Evolutionary conservation across 2,113 vertebrate genomes (phyloP).

Genomic region (Bungarus multicinctus): DNA sequence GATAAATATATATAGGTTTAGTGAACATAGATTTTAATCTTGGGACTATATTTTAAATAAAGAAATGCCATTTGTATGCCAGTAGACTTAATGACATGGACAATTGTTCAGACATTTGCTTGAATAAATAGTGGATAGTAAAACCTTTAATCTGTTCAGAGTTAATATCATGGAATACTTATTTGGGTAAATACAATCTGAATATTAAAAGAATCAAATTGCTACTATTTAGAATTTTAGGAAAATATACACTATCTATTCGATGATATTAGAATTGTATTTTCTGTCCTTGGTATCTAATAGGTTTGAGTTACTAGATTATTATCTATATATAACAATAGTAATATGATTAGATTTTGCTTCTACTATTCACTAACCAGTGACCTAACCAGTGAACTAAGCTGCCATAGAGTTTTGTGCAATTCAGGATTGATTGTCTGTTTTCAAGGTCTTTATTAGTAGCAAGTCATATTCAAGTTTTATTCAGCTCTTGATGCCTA

Average conservation of each 20-base stretch:
- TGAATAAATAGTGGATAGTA: slow-evolving; percentile 35
- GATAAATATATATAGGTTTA: not conserved
- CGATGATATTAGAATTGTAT: not conserved
- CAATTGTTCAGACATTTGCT: slow-evolving; percentile 9
- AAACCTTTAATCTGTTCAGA: slow-evolving; percentile 26
- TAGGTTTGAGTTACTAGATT: slow-evolving; percentile 9
- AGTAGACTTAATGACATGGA: not conserved
- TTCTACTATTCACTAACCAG: not conserved
- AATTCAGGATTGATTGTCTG: not conserved
- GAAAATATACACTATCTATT: not conserved
- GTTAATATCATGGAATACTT: not conserved
- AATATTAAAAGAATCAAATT: not conserved
- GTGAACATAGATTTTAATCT: slow-evolving; percentile 8
- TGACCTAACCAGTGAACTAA: not conserved
- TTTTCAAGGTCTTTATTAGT: not conserved
- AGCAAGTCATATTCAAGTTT: not conserved
- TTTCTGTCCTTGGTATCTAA: not conserved
- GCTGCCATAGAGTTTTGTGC: not conserved
- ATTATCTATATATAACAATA: not conserved
- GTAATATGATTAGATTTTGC: not conserved
- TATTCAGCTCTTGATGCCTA: not conserved
- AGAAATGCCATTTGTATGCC: not conserved
- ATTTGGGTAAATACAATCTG: not conserved
- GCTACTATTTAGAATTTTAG: not conserved
- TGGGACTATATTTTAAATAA: slow-evolving; percentile 4